Base-by-base conservation (phyloP, 2,797 vertebrate species). In the Coreius guichenoti region DNA sequence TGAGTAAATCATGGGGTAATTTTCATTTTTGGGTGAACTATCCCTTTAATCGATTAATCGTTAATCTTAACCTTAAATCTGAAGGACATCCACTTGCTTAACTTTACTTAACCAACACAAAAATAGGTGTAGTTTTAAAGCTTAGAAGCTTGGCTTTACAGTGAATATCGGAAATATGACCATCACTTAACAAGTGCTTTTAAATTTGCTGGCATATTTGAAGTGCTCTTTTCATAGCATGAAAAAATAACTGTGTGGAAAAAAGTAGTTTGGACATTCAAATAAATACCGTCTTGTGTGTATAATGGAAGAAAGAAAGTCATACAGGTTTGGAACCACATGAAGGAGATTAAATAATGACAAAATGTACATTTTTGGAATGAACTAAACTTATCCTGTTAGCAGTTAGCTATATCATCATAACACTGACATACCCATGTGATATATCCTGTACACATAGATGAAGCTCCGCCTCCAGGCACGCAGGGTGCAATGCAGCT, bases 401-500 rank as follows among this genome's bases (percentile, higher is more conserved):
- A 14, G 6, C 3, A 43, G 23, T n/a, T n/a, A n/a, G 33, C 26
- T 36, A 36, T 26, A 39, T 45, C 16, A 47, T 23, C 16, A 26
- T 43, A 21, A 39, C 17, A 54, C 3, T 21, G 43, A 36, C 4
- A 7, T 16, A 23, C 1, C 9, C 3, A 47, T 80, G 65, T 78
- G 63, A 56, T 61, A 39, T 26, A 0, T 51, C 43, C 43, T 33
- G 19, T 9, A 16, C 63, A 49, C 51, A 68, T 76, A 97, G 98
- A 96, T 49, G 91, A 95, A 76, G 87, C 93, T 87, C 93, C 96
- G 79, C 94, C 96, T 8, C 93, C 96, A 61, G 96, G 97, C 81
- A 93, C 95, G 63, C 97, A 97, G n/a, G 98, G 98, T 70, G 97
- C 98, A 86, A 99, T 99, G 93, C 98, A 99, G 93, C 95, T 99